Percentiles rank a stretch among this genome's conserved stretches.
These are phyloP conservation scores for Procambarus virginalis DNA, from an alignment of 1,140 invertebrate genomes.

Conservation along the genomic window DNA sequence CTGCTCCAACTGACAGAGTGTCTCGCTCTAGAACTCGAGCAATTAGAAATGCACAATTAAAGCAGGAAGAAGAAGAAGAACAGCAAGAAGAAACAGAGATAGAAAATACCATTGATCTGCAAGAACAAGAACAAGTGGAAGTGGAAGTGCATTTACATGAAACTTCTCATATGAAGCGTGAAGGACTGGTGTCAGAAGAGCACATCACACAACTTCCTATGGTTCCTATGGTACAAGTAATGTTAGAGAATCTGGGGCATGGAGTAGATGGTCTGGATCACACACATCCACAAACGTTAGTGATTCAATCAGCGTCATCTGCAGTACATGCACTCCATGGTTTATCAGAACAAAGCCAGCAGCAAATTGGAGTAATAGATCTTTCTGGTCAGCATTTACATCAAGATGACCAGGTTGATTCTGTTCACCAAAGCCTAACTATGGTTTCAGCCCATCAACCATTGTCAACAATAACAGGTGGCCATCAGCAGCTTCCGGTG, in stretches of 20 bases:
- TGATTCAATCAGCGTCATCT: slow-evolving; percentile 29
- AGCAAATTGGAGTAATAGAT: slow-evolving; percentile 61
- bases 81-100: background rate
- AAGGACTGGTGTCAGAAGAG: slow-evolving; percentile 28
- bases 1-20: slow-evolving; percentile 55
- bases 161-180: slow-evolving; percentile 1
- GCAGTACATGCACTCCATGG: slow-evolving; percentile 29
- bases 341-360: slow-evolving; percentile 23
- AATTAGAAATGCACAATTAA: slow-evolving; percentile 39
- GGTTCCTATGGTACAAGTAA: slow-evolving; percentile 56
- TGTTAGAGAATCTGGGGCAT: slow-evolving; percentile 51
- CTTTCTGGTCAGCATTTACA: slow-evolving; percentile 55
- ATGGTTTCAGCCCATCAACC: slow-evolving; percentile 23
- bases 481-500: slow-evolving; percentile 28
- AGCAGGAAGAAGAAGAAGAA: slow-evolving; percentile 19
- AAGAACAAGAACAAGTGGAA: background rate
- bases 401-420: slow-evolving; percentile 15
- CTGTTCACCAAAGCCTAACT: slow-evolving; percentile 1
- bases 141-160: background rate
- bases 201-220: slow-evolving; percentile 53
- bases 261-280: slow-evolving; percentile 34
- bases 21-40: slow-evolving; percentile 45
- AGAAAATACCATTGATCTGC: background rate
- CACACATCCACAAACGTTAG: slow-evolving; percentile 4
- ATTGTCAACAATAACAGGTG: slow-evolving; percentile 4